Evolutionary conservation across 2,113 vertebrate genomes (phyloP).

Genomic region (Microcebus tavaratra): DNA sequence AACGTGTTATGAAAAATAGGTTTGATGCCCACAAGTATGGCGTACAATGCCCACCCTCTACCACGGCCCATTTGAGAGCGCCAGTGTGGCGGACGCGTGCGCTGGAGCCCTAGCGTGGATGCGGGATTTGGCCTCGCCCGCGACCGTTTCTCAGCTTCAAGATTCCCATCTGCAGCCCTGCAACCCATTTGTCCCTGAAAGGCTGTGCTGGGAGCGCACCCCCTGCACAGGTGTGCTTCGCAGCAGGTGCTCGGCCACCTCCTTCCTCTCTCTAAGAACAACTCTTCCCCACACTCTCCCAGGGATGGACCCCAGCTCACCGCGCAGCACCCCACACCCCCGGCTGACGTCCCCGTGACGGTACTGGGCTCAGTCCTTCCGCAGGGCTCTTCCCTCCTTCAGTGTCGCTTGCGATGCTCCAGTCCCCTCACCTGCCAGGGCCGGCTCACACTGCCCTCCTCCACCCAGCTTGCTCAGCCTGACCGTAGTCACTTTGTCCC

Average conservation of each 20-base stretch:
- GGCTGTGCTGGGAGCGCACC: neutral
- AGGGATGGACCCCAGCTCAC: neutral
- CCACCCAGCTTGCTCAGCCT: neutral
- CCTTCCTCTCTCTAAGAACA: neutral
- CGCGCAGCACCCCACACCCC: too few species aligned
- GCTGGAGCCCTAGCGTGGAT: fast-evolving
- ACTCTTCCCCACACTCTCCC: neutral
- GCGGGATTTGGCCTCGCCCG: neutral
- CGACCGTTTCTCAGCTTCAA: neutral
- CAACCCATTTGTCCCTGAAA: neutral
- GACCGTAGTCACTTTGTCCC: neutral
- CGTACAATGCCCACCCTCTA: neutral
- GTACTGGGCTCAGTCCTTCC: neutral
- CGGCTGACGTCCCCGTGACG: fast-evolving
- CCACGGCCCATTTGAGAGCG: fast-evolving
- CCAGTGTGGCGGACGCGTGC: fast-evolving
- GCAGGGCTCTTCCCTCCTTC: too few species aligned
- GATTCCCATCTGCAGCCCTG: neutral
- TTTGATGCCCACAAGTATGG: too few species aligned
- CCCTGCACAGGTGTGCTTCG: fast-evolving
- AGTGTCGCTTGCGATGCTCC: too few species aligned
- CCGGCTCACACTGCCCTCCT: neutral
- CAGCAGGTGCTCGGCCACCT: fast-evolving
- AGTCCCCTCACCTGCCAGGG: too few species aligned
- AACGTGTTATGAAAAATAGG: too few species aligned